Evolutionary conservation across 2,113 vertebrate species (phyloP), one percentile per base, ranked within the genome.

Genomic region (Struthidea cinerea): DNA sequence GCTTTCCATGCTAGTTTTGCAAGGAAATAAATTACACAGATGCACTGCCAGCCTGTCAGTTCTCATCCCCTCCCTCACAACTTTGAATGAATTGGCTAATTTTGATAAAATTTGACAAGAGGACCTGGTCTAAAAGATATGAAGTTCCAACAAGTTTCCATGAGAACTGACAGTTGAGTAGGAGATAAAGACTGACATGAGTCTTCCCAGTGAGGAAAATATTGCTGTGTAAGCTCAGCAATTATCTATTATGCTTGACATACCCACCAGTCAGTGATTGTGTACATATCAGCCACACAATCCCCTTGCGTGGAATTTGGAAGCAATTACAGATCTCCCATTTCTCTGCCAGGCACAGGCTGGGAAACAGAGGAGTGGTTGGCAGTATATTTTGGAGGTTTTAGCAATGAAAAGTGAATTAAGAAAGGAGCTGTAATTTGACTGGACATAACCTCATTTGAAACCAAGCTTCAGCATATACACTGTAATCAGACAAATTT

Each of bases 111-210:
- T 70, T 68, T 91, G 65, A 97, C 57, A 53, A 90, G 88, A 90
- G 61, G 88, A 69, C 78, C 55, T 33, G 5, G 88, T 88, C 82
- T 94, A 61, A 91, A 90, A 83, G 32, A 91, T 46, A 65, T 5
- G 61, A 95, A 69, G 49, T 91, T 93, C 67, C 92, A 90, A 57
- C 68, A 92, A 93, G 41, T 88, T 97, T 93, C 92, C 85, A 90
- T 53, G 75, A 95, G 82, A 96, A 95, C 75, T 95, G 95, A 93
- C 95, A 97, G 70, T 3, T 94, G 92, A 96, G 92, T 96, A 96
- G 95, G 92, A 93, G 88, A 94, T 73, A 49, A 82, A 95, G 81
- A 94, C 70, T 94, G 96, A 95, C 90, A 65, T 37, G 70, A 91
- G 82, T 73, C 78, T 91, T 94, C 46, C 33, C 41, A 75, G 78